Conservation (phyloP, 2,113 vertebrate genomes). For the Circaetus cinerascens region DNA sequence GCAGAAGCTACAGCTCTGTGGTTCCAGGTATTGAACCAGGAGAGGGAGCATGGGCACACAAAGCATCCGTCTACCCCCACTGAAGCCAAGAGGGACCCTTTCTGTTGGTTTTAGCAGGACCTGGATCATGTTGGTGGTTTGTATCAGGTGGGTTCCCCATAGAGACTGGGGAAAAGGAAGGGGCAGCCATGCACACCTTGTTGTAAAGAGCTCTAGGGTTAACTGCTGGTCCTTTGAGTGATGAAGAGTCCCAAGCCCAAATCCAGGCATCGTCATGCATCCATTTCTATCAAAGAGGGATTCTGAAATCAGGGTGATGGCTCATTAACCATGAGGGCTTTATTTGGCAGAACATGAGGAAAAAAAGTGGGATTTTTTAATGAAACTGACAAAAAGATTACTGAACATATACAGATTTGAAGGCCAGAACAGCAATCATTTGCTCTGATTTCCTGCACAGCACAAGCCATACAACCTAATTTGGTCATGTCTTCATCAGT, state of each 20-base stretch:
- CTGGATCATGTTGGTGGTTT: neutral
- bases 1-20: neutral
- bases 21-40: neutral
- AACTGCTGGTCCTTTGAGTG: neutral
- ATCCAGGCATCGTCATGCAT: neutral
- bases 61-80: neutral
- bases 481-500: neutral
- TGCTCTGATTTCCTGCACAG: neutral
- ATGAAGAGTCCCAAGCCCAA: neutral
- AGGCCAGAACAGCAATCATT: neutral
- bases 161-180: neutral
- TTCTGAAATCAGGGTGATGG: neutral
- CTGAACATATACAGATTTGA: neutral
- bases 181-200: neutral
- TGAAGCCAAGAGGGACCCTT: neutral
- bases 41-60: neutral
- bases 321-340: neutral
- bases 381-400: neutral
- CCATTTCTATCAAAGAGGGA: neutral
- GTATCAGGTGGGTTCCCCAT: accelerated
- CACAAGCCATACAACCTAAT: neutral
- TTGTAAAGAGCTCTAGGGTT: neutral
- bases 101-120: neutral
- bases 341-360: neutral
- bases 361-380: neutral